Base-by-base conservation (phyloP, 2,113 vertebrate species). In the Collichthys lucidus region DNA sequence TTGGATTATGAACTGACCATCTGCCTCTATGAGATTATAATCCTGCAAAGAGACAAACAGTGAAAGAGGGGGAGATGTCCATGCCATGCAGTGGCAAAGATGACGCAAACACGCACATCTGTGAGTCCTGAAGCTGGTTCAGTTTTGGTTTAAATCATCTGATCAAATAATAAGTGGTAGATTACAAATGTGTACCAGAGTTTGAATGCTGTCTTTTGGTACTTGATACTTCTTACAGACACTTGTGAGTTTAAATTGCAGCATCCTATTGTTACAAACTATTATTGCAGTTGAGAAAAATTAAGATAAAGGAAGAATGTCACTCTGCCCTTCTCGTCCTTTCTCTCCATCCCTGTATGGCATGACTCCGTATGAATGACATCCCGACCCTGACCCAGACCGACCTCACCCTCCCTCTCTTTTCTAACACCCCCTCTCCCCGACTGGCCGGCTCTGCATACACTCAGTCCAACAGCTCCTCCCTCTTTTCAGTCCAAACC, bases 11-110 rank as follows among this genome's bases (percentile, higher is more conserved):
- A 79, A 68, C 47, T 44, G 24, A 62, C 91, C 95, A 95, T 94
- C 94, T 95, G 95, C 86, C 90, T 66, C 86, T 29, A 12, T 72
- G 61, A 71, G 92, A 93, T 95, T 94, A 92, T 89, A 88, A 88
- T 90, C 84, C 66, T 67, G 83, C 86, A 87, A 60, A 83, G 80
- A 89, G 88, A 90, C 78, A 80, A 74, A 75, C 61, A 77, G 79
- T 82, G 81, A 86, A 67, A 79, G 66, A 86, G 52, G 60, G 56
- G 68, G 62, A 59, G 52, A 63, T 76, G 26, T 61, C 66, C n/a
- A 70, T 81, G 55, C 53, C 50, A 17, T n/a, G 5, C 11, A 55
- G 26, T 57, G 40, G 20, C 9, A n/a, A 57, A 24, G 9, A 29
- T 22, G 4, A 53, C 1, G 60, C 17, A 72, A 67, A 60, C 8